Evolutionary conservation across 1,140 invertebrate species (phyloP), one percentile per base, ranked within the genome.

Genomic region (Coelopa frigida): DNA sequence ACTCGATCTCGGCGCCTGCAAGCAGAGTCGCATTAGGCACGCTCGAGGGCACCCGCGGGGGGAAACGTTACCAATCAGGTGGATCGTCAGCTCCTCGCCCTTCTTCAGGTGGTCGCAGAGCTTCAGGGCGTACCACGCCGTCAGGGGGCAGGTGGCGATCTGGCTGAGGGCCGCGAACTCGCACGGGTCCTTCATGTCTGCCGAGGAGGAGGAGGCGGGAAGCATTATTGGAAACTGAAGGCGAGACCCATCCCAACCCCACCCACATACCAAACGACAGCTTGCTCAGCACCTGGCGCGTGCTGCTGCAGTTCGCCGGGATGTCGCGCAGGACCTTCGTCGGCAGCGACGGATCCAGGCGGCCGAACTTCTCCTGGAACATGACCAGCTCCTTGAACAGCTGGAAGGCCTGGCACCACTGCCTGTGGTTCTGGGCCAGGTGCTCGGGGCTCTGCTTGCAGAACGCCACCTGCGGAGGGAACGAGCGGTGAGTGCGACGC

Each of bases 1-100:
- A 85, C 29, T 83, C 79, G 15, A 83, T 72, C 55, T 85, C 84
- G 0, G 82, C 81, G 0, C 82, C 81, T 17, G 29, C 20, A 40
- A 10, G 20, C 20, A 20, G 20, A 5, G 12, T 40, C 12, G 15
- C 11, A 21, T 40, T 40, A 40, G 10, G 10, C 22, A 27, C 37
- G 6, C 24, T 23, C 14, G 33, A 8, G 33, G 33, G 15, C 18
- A 24, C 23, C 22, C 26, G 22, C 8, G 3, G 23, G 27, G 18
- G n/a, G 18, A 32, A 18, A 12, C 6, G 5, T 32, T 29, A 53
- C 53, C 66, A 21, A 70, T 62, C 18, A 70, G 43, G 36, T 70
- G 67, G 22, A 50, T 51, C 23, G 46, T 65, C 15, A 50, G 44
- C 53, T 50, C 23, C 51, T 57, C 44, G 4, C 20, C 43, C 38